A percentile compares a stretch with the other conserved stretches of the same genome.
These are phyloP conservation scores for Agapornis canus DNA, from an alignment of 2,797 vertebrate species.

Conservation along the genomic window DNA sequence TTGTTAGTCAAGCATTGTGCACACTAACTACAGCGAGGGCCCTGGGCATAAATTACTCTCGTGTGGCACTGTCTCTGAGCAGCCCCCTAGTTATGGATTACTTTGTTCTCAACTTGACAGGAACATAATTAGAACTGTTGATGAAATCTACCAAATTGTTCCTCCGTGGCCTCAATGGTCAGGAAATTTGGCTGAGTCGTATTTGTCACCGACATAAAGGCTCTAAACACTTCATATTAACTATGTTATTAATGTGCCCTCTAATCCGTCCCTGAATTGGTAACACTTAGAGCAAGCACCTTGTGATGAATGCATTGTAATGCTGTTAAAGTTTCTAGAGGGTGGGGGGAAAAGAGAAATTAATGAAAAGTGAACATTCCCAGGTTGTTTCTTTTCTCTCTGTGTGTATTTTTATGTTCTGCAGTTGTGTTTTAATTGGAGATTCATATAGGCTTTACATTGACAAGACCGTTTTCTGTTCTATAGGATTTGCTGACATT, in stretches of 20 bases:
- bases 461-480: slow-evolving; percentile 25
- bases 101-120: slow-evolving; percentile 96
- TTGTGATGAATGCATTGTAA: slow-evolving; percentile 66
- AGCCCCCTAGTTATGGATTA: slow-evolving; percentile 93
- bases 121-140: slow-evolving; percentile 99
- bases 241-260: slow-evolving; percentile 91
- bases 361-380: background rate
- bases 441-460: slow-evolving; percentile 32
- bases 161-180: slow-evolving; percentile 87
- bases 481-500: slow-evolving; percentile 27
- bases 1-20: slow-evolving; percentile 84
- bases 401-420: slow-evolving; percentile 1
- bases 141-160: slow-evolving; percentile 99
- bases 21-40: slow-evolving; percentile 78
- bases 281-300: slow-evolving; percentile 69
- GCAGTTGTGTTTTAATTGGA: slow-evolving; percentile 17
- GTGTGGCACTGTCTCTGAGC: slow-evolving; percentile 78
- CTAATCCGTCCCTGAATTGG: slow-evolving; percentile 84
- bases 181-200: slow-evolving; percentile 86
- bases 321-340: slow-evolving; percentile 57
- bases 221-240: slow-evolving; percentile 92
- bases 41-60: slow-evolving; percentile 86
- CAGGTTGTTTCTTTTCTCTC: slow-evolving; percentile 14
- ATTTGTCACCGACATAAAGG: slow-evolving; percentile 90
- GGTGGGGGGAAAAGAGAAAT: background rate